Evolutionary conservation across 2,888 invertebrate species (phyloP).

Genomic region (Papilio gigon): DNA sequence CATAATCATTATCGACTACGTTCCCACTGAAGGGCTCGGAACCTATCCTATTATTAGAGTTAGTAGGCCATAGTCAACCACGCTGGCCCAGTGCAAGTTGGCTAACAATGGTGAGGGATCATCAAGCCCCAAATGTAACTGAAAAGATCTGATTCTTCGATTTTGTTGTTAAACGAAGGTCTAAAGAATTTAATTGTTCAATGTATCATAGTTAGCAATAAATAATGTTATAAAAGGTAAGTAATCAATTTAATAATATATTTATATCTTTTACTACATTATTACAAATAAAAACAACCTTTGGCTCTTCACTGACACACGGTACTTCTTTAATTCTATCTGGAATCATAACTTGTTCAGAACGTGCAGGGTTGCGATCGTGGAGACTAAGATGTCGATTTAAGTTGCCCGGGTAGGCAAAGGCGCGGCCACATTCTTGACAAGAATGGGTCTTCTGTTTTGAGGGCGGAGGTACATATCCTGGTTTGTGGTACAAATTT

Average conservation of each 20-base stretch:
- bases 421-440: slow-evolving; percentile 88
- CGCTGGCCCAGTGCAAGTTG: too few relatives aligned
- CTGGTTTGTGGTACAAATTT: slow-evolving; percentile 95
- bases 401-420: slow-evolving; percentile 94
- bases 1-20: too few relatives aligned
- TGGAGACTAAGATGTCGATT: slow-evolving; percentile 89
- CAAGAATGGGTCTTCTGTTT: slow-evolving; percentile 95
- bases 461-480: slow-evolving; percentile 93
- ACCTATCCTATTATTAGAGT: too few relatives aligned
- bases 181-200: too few relatives aligned
- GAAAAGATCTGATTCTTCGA: too few relatives aligned
- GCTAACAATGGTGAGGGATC: too few relatives aligned
- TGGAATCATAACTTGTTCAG: slow-evolving; percentile 80
- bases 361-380: background rate
- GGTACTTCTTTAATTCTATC: slow-evolving; percentile 90
- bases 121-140: too few relatives aligned
- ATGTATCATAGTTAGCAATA: too few relatives aligned
- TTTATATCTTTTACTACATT: background rate
- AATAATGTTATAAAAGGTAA: too few relatives aligned
- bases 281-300: slow-evolving; percentile 52
- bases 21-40: too few relatives aligned
- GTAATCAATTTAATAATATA: background rate
- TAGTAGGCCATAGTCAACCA: too few relatives aligned
- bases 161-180: too few relatives aligned
- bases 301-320: slow-evolving; percentile 74